A percentile compares a stretch with the other conserved stretches of the same genome.
phyloP scores from a whole-genome alignment of 1,140 invertebrate genomes.

The Musca domestica region DNA sequence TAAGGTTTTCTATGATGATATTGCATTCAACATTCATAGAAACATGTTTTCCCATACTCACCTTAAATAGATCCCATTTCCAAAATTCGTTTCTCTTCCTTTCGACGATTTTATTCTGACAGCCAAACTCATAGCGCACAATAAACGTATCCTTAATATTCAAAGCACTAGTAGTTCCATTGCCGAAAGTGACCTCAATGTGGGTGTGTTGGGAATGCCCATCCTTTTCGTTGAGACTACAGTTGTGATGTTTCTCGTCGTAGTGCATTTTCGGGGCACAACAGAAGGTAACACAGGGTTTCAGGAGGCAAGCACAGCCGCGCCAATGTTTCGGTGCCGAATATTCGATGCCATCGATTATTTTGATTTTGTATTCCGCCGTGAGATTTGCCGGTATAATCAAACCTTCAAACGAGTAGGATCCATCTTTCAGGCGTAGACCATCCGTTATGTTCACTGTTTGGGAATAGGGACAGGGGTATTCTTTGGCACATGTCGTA shows the following conservation, averaged over 20 bases:
- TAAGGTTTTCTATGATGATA: too few relatives aligned
- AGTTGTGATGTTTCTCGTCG: neutral
- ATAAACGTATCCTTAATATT: slow-evolving; percentile 34
- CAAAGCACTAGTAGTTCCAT: slow-evolving; percentile 23
- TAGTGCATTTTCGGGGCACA: slow-evolving; percentile 29
- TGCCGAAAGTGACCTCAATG: slow-evolving; percentile 30
- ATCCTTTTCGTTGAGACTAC: slow-evolving; percentile 21
- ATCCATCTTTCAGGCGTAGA: slow-evolving; percentile 41
- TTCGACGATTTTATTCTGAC: slow-evolving; percentile 25
- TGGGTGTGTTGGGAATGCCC: slow-evolving; percentile 26
- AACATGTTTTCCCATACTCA: slow-evolving; percentile 31
- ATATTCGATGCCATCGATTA: slow-evolving; percentile 48
- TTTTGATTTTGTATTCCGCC: slow-evolving; percentile 44
- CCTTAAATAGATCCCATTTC: slow-evolving; percentile 37
- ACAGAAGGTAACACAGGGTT: slow-evolving; percentile 46
- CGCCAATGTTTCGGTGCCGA: slow-evolving; percentile 35
- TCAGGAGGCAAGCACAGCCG: slow-evolving; percentile 43
- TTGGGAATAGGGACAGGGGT: slow-evolving; percentile 39
- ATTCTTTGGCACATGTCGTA: neutral
- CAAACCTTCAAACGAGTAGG: slow-evolving; percentile 41
- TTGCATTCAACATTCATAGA: too few relatives aligned
- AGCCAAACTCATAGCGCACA: slow-evolving; percentile 32
- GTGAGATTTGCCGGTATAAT: slow-evolving; percentile 35
- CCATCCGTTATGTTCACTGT: slow-evolving; percentile 47
- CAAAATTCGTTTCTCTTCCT: slow-evolving; percentile 26